Evolutionary conservation across 2,888 invertebrate genomes (phyloP), one percentile per base, ranked within the genome.

Genomic region (Ganaspis brasiliensis): DNA sequence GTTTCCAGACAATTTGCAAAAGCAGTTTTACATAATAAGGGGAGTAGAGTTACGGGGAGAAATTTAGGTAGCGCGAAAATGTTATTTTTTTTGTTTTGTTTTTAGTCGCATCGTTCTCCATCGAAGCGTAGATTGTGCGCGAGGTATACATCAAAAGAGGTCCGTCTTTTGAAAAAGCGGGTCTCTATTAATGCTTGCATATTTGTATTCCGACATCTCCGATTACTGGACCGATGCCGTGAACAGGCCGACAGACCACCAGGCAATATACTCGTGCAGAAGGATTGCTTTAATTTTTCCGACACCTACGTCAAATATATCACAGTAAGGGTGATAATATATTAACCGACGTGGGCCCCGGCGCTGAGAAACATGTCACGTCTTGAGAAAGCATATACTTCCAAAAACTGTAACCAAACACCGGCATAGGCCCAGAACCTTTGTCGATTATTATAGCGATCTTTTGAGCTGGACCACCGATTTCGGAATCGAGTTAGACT

Each of bases 281-380:
- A 85, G 86, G 86, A 91, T 91, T 87, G 89, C 89, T 89, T 91
- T 89, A 88, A 90, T 91, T 91, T 89, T 90, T 87, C 89, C 89
- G 87, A 87, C 89, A 87, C 86, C 84, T 85, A 82, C 87, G 87
- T 88, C 89, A 87, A 89, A 90, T 89, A 87, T 87, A 88, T 89
- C 89, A 89, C 86, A 76, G 76, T 74, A 70, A 78, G 73, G 79
- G 83, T 79, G 87, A 89, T 89, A 88, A 88, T 90, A 89, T 88
- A 88, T 89, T 86, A 87, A 81, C 83, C 72, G 73, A 71, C 76
- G 70, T 61, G 73, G 55, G 55, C 59, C 16, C 76, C 31, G 70
- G 19, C 37, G 52, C 71, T 45, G 12, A 52, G 55, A 72, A 67
- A 67, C 40, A 67, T 67, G 67, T 24, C 63, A 63, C 40, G 14